Conservation (phyloP, 2,797 vertebrate species). For the Tenualosa ilisha region DNA sequence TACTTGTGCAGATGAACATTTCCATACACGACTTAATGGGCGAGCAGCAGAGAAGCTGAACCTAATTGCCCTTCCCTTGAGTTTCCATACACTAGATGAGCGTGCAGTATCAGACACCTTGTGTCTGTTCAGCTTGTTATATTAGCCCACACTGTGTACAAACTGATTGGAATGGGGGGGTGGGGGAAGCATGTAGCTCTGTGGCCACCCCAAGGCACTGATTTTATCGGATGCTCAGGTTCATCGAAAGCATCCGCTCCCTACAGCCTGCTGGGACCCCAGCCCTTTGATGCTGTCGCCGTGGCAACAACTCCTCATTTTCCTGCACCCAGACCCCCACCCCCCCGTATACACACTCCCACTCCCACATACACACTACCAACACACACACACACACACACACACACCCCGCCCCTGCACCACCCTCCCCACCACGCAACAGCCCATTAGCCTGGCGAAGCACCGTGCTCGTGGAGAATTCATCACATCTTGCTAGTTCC, state of each 20-base stretch:
- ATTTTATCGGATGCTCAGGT: conserved; percentile 1
- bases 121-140: background rate
- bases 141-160: background rate
- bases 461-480: background rate
- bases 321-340: background rate
- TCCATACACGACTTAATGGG: background rate
- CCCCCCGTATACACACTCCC: too few relatives aligned
- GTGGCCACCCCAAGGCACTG: background rate
- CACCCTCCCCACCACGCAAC: background rate
- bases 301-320: background rate
- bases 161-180: background rate
- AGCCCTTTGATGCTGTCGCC: background rate
- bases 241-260: conserved; percentile 7
- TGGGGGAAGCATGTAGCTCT: background rate
- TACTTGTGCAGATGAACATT: background rate
- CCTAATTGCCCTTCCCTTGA: background rate
- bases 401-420: background rate
- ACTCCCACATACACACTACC: conserved; percentile 2
- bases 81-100: too few relatives aligned
- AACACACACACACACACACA: conserved; percentile 19
- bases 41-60: background rate
- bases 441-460: background rate
- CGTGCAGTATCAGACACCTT: too few relatives aligned
- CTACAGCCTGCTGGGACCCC: background rate
- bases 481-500: background rate